phyloP scores from a whole-genome alignment of 2,797 vertebrate species.

The Channa striata region DNA sequence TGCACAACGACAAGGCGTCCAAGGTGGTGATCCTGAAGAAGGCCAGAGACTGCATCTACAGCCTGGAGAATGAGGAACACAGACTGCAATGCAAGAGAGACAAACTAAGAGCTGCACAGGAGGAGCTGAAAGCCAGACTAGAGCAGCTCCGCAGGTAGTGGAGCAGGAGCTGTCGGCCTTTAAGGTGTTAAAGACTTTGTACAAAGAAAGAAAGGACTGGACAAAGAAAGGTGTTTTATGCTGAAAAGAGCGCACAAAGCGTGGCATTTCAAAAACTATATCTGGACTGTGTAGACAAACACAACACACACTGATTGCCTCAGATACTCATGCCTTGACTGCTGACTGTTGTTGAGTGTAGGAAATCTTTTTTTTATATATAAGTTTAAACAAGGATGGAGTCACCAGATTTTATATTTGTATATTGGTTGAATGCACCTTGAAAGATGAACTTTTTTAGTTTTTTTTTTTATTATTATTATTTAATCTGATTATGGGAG shows the following conservation, averaged over 20 bases:
- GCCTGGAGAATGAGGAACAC: conserved; percentile 74
- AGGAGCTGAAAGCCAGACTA: conserved; percentile 76
- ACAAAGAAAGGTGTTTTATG: conserved; percentile 9
- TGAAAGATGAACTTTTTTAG: conserved; percentile 1
- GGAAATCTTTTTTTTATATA: conserved; percentile 7
- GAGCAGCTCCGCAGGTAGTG: conserved; percentile 72
- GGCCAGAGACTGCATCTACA: conserved; percentile 82
- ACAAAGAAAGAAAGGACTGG: conserved; percentile 19
- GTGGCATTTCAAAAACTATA: conserved; percentile 55
- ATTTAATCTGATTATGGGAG: not conserved
- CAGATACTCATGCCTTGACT: conserved; percentile 68
- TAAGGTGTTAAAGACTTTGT: conserved; percentile 33
- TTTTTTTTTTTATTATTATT: not conserved
- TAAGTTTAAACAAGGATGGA: conserved; percentile 13
- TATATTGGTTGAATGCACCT: conserved; percentile 29
- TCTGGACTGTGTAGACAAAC: conserved; percentile 33
- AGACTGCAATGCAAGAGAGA: conserved; percentile 69
- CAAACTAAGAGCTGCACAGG: conserved; percentile 73
- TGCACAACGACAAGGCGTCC: conserved; percentile 86
- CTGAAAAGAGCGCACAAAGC: conserved; percentile 47
- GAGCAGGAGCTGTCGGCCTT: not conserved
- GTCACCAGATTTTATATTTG: conserved; percentile 3
- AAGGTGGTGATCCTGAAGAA: conserved; percentile 88
- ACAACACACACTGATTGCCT: conserved; percentile 59
- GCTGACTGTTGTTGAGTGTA: conserved; percentile 70